Conservation (phyloP, 1,140 invertebrate species). For the Mactra quadrangularis region DNA sequence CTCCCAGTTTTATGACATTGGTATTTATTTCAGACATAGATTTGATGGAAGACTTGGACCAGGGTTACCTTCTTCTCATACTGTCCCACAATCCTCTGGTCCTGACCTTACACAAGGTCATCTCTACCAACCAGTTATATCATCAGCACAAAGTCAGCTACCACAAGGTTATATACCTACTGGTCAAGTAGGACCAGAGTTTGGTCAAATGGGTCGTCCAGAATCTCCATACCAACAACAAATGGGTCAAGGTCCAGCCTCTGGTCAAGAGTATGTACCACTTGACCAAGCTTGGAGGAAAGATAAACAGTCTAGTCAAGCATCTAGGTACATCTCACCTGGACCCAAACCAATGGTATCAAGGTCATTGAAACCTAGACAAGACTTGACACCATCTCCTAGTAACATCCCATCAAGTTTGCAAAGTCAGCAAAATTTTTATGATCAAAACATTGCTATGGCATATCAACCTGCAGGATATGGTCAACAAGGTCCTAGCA, state of each 20-base stretch:
- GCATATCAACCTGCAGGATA: slow-evolving; percentile 4
- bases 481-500: slow-evolving; percentile 1
- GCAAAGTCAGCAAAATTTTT: slow-evolving; percentile 20
- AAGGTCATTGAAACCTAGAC: slow-evolving; percentile 35
- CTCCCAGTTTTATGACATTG: no score
- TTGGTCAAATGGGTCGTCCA: background rate
- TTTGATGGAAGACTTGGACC: slow-evolving; percentile 48
- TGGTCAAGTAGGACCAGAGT: background rate
- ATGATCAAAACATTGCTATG: slow-evolving; percentile 12
- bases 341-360: slow-evolving; percentile 9
- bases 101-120: slow-evolving; percentile 62
- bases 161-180: slow-evolving; percentile 5
- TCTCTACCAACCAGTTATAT: slow-evolving; percentile 6
- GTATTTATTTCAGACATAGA: slow-evolving; percentile 42
- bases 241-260: slow-evolving; percentile 18
- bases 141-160: background rate
- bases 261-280: slow-evolving; percentile 44
- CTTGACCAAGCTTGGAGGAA: slow-evolving; percentile 56
- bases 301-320: slow-evolving; percentile 23
- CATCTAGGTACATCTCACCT: background rate
- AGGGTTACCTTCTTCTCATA: background rate
- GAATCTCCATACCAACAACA: slow-evolving; percentile 7
- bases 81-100: slow-evolving; percentile 8
- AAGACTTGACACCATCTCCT: slow-evolving; percentile 2
- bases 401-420: background rate